Percentiles rank a stretch among this genome's conserved stretches.
These are phyloP conservation scores for Liasis olivaceus DNA, from an alignment of 2,797 vertebrate genomes.

Conservation along the genomic window DNA sequence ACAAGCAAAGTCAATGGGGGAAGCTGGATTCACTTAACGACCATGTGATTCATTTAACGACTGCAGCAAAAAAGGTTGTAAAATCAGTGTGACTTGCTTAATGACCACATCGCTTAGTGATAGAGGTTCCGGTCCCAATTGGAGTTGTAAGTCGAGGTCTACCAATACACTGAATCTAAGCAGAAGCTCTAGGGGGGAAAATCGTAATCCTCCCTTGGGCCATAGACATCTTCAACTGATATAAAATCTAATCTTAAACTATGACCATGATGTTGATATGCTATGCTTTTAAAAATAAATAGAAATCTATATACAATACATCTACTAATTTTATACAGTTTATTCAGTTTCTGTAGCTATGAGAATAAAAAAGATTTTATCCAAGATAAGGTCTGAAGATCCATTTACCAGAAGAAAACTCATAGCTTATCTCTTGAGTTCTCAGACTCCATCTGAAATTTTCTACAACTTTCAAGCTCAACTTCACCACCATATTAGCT, in stretches of 20 bases:
- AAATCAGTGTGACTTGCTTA: background rate
- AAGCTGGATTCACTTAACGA: background rate
- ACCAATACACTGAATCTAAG: no score
- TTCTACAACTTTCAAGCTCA: background rate
- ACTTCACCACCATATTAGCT: background rate
- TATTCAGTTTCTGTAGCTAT: background rate
- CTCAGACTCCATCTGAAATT: background rate
- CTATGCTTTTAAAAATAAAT: background rate
- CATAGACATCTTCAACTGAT: background rate
- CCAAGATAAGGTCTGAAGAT: background rate
- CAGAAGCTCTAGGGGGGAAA: no score
- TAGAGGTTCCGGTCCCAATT: background rate
- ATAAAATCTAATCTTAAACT: background rate
- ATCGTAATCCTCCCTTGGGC: no score
- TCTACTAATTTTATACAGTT: background rate
- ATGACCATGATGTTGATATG: background rate
- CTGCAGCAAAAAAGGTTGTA: background rate
- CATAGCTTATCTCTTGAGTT: background rate
- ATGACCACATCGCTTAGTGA: background rate
- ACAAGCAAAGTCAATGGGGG: background rate
- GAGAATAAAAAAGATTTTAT: background rate
- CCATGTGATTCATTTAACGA: background rate
- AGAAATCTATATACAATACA: background rate
- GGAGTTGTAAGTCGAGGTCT: background rate
- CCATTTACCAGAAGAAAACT: background rate